Conservation (phyloP, 1,140 invertebrate genomes). For the Hesperophylax magnus region DNA sequence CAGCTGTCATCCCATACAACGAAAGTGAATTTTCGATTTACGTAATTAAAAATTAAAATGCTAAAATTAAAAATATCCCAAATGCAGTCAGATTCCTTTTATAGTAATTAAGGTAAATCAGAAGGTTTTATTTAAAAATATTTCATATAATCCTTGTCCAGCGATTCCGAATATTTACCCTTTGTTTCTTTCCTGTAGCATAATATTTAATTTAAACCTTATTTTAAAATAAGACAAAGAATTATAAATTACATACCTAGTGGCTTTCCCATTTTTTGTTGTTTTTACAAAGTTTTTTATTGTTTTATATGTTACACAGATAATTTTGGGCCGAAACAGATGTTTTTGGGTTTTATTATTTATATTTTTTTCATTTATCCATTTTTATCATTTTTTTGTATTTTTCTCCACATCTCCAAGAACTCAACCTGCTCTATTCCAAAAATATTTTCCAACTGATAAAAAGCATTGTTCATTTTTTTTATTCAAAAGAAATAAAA, state of each 20-base stretch:
- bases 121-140: too few relatives aligned
- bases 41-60: too few relatives aligned
- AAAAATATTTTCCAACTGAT: neutral
- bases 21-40: too few relatives aligned
- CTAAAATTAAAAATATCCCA: too few relatives aligned
- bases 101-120: too few relatives aligned
- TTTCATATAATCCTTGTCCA: too few relatives aligned
- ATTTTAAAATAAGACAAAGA: neutral
- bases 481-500: neutral
- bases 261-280: conserved; percentile 28
- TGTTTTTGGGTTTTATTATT: neutral
- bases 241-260: neutral
- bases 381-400: neutral
- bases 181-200: too few relatives aligned
- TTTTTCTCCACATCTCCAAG: neutral
- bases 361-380: conserved; percentile 5
- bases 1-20: too few relatives aligned
- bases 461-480: neutral
- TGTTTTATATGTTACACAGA: neutral
- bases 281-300: neutral
- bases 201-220: too few relatives aligned
- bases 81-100: too few relatives aligned
- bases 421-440: neutral
- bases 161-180: too few relatives aligned
- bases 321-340: conserved; percentile 12